phyloP scores from a whole-genome alignment of 2,113 vertebrate genomes.

The Eptesicus fuscus region DNA sequence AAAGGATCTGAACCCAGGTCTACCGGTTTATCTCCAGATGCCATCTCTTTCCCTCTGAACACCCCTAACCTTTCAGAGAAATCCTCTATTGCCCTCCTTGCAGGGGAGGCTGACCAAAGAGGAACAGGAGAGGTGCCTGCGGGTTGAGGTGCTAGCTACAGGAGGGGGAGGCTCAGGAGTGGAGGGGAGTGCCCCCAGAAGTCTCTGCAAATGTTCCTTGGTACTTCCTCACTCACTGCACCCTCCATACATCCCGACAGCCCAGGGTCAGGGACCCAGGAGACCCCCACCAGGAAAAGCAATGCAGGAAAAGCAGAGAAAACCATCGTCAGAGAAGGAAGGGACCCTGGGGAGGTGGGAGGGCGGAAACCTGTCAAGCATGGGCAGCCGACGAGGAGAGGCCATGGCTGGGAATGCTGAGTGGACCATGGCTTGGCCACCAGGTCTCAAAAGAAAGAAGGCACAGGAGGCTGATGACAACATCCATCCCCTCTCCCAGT shows the following conservation, averaged over 20 bases:
- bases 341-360: neutral
- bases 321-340: neutral
- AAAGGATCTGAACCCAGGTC: neutral
- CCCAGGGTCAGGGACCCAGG: neutral
- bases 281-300: neutral
- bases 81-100: neutral
- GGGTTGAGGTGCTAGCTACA: neutral
- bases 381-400: neutral
- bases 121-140: fast-evolving
- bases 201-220: neutral
- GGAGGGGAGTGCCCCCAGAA: no score
- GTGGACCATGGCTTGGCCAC: neutral
- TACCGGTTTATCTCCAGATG: neutral
- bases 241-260: neutral
- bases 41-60: neutral
- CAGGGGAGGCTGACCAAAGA: neutral
- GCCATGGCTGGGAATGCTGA: neutral
- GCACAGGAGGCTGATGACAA: neutral
- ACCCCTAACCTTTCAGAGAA: neutral
- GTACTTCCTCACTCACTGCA: neutral
- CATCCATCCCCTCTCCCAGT: neutral
- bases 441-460: neutral
- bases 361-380: neutral
- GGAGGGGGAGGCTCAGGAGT: neutral
- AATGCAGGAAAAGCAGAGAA: neutral